Evolutionary conservation across 2,113 vertebrate genomes (phyloP), one percentile per base, ranked within the genome.

Genomic region (Sphaerodactylus townsendi): DNA sequence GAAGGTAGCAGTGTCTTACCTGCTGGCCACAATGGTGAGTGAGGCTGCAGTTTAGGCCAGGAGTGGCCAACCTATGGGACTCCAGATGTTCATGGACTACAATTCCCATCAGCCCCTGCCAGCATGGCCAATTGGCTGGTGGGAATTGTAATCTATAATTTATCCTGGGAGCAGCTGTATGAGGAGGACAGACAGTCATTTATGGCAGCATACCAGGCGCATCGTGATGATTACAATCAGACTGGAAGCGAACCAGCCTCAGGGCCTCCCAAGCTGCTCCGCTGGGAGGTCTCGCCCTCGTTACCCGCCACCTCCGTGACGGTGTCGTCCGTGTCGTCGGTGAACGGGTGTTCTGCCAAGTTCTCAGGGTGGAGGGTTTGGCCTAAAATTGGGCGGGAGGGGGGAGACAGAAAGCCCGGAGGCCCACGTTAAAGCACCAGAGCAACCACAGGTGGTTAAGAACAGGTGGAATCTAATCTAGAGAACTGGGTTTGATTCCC

Each of bases 181-280:
- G 17, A 25, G 14, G 41, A 62, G 69, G 14, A n/a, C 77, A 39
- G 79, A 50, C 2, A 3, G 28, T 1, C 1, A 28, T 3, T 2
- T 6, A 30, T 8, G 41, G 4, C 19, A 30, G 87, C 41, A n/a
- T 79, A 92, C 91, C 91, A 91, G 85, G 3, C 92, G 91, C 73
- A 96, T n/a, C 84, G 83, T 95, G 95, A 64, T 94, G 90, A 83
- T 93, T 93, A 17, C 94, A 85, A 41, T 93, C 93, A 0, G 77
- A 37, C 37, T 86, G n/a, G 65, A 88, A 83, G 0, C 30, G 87
- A n/a, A n/a, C 9, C 83, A 85, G 4, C 65, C 76, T 30, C 41
- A 77, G n/a, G n/a, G 30, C n/a, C 81, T 86, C 85, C 86, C 5
- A 56, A 35, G 17, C 39, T 59, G 28, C 39, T 71, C 13, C 25